phyloP scores from a whole-genome alignment of 1,140 invertebrate species.

The Bombus haemorrhoidalis region DNA sequence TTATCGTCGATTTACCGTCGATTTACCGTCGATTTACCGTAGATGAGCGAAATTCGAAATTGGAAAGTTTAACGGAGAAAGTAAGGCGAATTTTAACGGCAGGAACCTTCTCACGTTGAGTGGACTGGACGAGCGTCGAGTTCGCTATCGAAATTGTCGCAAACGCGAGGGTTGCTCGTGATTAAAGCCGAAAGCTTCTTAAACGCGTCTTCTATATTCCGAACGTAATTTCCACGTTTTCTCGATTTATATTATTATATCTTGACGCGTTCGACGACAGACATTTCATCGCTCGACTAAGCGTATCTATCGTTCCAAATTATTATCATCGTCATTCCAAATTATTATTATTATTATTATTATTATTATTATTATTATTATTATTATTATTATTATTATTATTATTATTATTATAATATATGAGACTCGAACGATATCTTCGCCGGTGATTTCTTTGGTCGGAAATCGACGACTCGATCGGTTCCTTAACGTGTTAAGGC shows the following conservation, averaged over 20 bases:
- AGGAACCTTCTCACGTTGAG: too few relatives aligned
- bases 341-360: too few relatives aligned
- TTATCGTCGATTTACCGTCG: too few relatives aligned
- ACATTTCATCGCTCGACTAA: fast-evolving
- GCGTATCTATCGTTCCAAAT: not conserved
- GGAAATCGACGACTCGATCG: not conserved
- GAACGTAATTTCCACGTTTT: not conserved
- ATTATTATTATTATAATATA: not conserved
- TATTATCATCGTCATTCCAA: too few relatives aligned
- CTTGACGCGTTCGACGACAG: not conserved
- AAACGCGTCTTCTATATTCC: too few relatives aligned
- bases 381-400: too few relatives aligned
- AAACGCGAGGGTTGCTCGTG: not conserved
- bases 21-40: not conserved
- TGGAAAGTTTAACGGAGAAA: not conserved
- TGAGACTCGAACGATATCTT: not conserved
- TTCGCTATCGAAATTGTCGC: not conserved
- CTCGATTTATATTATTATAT: not conserved
- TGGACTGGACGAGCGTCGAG: not conserved
- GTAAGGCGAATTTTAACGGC: not conserved
- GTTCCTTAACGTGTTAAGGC: not conserved
- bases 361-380: too few relatives aligned
- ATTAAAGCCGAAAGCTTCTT: not conserved
- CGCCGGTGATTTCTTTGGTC: not conserved
- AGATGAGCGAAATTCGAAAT: not conserved